A percentile compares a stretch with the other conserved stretches of the same genome.
Conservation (phyloP, 2,113 vertebrate species). For the Misgurnus mizolepis region DNA sequence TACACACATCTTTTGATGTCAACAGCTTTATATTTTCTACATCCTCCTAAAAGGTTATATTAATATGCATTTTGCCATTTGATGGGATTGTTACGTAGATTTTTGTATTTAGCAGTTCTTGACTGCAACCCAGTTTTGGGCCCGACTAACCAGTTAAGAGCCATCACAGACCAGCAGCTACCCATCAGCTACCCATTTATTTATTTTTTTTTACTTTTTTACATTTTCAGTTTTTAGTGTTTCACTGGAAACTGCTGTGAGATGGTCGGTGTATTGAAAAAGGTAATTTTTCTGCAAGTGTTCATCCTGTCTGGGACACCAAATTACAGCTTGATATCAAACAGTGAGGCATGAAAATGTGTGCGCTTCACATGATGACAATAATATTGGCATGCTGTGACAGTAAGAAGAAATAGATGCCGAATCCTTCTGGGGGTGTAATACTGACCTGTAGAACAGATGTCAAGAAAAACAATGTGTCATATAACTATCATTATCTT, state of each 20-base stretch:
- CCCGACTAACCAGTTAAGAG: too few relatives aligned
- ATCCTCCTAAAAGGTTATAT: too few relatives aligned
- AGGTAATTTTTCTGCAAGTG: constrained; percentile 37
- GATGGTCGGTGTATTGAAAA: constrained; percentile 23
- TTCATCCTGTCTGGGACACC: neutral
- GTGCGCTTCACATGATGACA: constrained; percentile 13
- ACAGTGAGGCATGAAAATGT: constrained; percentile 27
- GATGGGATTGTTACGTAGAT: too few relatives aligned
- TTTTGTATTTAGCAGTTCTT: too few relatives aligned
- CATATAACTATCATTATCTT: neutral
- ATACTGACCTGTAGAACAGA: constrained; percentile 5
- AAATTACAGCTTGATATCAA: constrained; percentile 31
- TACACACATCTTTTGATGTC: too few relatives aligned
- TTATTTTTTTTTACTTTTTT: neutral
- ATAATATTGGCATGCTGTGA: constrained; percentile 33
- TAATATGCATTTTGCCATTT: too few relatives aligned
- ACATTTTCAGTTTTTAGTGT: constrained; percentile 8
- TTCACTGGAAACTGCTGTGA: neutral
- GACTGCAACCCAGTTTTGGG: too few relatives aligned
- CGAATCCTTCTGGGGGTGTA: neutral
- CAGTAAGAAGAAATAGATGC: neutral
- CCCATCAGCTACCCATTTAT: neutral
- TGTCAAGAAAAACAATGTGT: constrained; percentile 10
- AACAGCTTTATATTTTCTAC: too few relatives aligned
- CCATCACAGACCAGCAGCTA: neutral